Conservation (phyloP, 2,113 vertebrate species). For the Phyllostomus discolor region DNA sequence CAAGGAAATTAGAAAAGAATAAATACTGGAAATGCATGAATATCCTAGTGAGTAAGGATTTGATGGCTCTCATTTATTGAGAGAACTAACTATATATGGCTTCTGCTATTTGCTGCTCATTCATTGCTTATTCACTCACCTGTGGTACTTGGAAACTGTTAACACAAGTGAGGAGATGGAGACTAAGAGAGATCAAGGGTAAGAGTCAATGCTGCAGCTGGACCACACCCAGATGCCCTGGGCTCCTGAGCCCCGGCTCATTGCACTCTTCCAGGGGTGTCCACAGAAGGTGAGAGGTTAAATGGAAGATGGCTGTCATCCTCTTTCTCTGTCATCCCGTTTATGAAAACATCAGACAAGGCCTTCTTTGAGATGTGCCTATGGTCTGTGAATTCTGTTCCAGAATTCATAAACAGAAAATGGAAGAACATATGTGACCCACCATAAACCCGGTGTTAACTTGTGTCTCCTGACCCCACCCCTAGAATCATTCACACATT, state of each 20-base stretch:
- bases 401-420: background rate
- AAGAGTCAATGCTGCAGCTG: background rate
- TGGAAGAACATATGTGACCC: accelerated
- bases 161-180: background rate
- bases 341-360: background rate
- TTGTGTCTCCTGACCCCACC: too few species aligned
- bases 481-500: accelerated
- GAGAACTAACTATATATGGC: background rate
- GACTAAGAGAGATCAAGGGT: background rate
- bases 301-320: background rate
- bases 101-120: background rate
- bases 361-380: background rate
- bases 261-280: background rate
- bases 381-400: background rate
- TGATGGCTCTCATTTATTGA: background rate
- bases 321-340: background rate
- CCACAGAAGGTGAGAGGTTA: background rate
- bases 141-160: background rate
- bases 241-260: background rate
- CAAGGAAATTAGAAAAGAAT: background rate
- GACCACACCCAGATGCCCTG: too few species aligned
- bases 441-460: background rate
- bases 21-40: background rate
- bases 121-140: background rate
- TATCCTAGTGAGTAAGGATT: background rate